These are phyloP conservation scores for Saimiri boliviensis DNA, from an alignment of 2,113 vertebrate species.

Conservation along the genomic window DNA sequence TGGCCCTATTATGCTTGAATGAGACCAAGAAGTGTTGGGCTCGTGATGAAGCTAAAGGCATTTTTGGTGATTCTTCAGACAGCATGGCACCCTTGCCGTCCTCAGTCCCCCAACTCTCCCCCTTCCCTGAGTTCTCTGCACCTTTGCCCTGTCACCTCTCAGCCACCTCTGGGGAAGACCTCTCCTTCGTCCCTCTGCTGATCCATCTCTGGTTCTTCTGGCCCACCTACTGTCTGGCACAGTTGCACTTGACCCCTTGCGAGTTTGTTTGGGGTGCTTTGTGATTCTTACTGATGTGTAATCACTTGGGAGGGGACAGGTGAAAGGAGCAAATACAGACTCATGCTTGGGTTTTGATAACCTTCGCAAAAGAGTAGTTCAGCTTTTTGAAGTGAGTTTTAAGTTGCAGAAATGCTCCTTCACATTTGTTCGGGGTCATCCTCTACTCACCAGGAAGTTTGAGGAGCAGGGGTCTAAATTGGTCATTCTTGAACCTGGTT, in stretches of 20 bases:
- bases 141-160: neutral
- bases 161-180: no score
- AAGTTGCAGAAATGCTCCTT: neutral
- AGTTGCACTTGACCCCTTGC: neutral
- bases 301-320: neutral
- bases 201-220: neutral
- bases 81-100: fast-evolving
- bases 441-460: neutral
- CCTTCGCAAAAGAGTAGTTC: neutral
- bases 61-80: neutral
- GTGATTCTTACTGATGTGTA: neutral
- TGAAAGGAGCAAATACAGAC: neutral
- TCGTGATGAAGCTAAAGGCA: neutral
- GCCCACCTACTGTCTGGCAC: neutral
- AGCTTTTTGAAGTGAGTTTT: neutral
- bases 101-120: neutral
- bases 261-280: neutral
- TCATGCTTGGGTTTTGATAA: neutral
- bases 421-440: neutral
- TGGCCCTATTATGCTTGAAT: neutral
- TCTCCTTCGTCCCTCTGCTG: neutral
- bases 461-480: neutral
- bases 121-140: no score
- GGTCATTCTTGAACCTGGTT: neutral
- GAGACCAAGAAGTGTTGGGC: neutral